A percentile compares a stretch with the other conserved stretches of the same genome.
These are phyloP conservation scores for Steinernema khuongi DNA, from an alignment of 1,140 invertebrate genomes.

Conservation along the genomic window DNA sequence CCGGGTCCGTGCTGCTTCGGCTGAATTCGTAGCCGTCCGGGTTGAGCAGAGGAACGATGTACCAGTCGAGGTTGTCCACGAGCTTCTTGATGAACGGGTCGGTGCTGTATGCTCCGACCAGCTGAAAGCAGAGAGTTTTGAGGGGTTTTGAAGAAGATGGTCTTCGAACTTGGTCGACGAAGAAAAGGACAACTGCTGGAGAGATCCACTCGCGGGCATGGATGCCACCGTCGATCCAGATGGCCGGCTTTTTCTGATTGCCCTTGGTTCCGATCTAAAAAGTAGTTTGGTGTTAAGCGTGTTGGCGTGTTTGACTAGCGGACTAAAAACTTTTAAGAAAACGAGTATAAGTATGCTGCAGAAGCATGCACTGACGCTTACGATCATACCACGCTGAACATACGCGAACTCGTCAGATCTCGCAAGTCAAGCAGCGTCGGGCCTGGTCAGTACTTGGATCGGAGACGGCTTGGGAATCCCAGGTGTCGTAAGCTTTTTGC, in stretches of 20 bases:
- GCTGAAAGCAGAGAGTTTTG: conserved; percentile 30
- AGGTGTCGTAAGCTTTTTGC: too few relatives aligned
- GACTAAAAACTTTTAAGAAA: too few relatives aligned
- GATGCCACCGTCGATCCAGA: conserved; percentile 61
- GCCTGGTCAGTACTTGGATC: too few relatives aligned
- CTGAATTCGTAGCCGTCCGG: conserved; percentile 60
- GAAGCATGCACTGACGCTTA: too few relatives aligned
- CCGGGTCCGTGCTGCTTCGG: conserved; percentile 19
- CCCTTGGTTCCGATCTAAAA: conserved; percentile 48
- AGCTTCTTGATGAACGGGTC: conserved; percentile 50
- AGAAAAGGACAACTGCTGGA: conserved; percentile 57
- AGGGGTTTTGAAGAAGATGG: not conserved
- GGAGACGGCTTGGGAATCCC: too few relatives aligned
- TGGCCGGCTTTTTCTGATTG: conserved; percentile 46
- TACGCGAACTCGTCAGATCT: too few relatives aligned
- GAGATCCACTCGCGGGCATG: conserved; percentile 60
- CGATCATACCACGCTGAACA: too few relatives aligned
- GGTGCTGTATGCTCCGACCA: conserved; percentile 46
- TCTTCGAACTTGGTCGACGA: conserved; percentile 47
- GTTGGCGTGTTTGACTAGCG: too few relatives aligned
- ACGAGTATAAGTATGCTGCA: too few relatives aligned
- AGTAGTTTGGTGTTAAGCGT: too few relatives aligned
- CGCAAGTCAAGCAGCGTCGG: too few relatives aligned
- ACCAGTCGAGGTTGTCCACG: conserved; percentile 60
- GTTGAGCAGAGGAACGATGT: conserved; percentile 61